Evolutionary conservation across 2,113 vertebrate species (phyloP), one percentile per base, ranked within the genome.

Genomic region (Lucifuga dentata): DNA sequence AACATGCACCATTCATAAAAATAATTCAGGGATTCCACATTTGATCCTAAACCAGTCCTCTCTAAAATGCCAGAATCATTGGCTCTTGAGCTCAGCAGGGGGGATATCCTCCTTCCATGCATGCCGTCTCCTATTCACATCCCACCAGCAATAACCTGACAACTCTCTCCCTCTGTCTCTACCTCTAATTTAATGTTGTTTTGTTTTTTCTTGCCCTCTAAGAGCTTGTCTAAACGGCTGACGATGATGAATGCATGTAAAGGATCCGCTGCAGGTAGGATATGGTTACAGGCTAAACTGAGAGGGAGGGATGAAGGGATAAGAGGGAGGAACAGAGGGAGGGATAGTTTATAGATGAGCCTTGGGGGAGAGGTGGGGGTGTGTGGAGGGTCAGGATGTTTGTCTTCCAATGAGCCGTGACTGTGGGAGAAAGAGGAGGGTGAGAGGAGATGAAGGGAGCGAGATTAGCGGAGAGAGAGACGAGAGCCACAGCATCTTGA

Each of bases 221-320:
- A 89, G 87, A 90, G 89, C 76, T 83, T 78, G 90, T 86, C 91
- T 86, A 89, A 92, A 89, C 72, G 90, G 86, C 88, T 93, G 94
- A 94, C 90, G 40, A 91, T 95, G 94, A 95, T 93, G 91, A 93
- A 95, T 93, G 93, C 87, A 86, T 92, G 94, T 93, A 92, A 94
- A 86, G 77, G 88, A 93, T 90, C 90, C 60, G 84, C 90, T 95
- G 93, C 92, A 93, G 89, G 93, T 93, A 94, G 92, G 90, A 90
- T 95, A 91, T 43, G 81, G 91, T 96, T 95, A 94, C 94, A 89
- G 69, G 81, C 90, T 86, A 80, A 92, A 85, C 81, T 88, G 84
- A 26, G 76, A 77, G 83, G 79, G 82, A 73, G 86, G 86, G 79
- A 76, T 69, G 81, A 81, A 73, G 84, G 88, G 80, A 80, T 68